Evolutionary conservation across 2,797 vertebrate species (phyloP), one percentile per base, ranked within the genome.

Genomic region (Periophthalmus magnuspinnatus): DNA sequence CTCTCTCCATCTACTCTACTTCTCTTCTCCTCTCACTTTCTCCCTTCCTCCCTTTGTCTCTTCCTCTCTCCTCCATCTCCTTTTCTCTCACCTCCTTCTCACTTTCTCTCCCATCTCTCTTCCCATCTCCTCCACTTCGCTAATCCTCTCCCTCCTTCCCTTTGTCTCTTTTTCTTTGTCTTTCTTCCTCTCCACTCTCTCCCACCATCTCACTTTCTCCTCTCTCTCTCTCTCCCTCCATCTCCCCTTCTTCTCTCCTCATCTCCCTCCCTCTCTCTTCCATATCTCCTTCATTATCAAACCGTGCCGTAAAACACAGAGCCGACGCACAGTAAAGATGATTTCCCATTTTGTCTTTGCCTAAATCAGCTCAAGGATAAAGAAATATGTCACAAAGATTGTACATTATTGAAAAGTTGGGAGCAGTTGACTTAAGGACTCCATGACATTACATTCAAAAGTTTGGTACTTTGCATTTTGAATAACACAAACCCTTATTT

Each of bases 271-370:
- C 10, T 16, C 60, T 14, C 22, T 24, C 61, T 47, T 64, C 22
- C 38, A 16, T 47, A 41, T 64, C 61, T 5, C 13, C 22, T 64
- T 64, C 54, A 59, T 56, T 66, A 60, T 33, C 75, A 69, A 80
- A 80, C 72, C 41, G 74, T 21, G 70, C 3, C 3, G 11, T 76
- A 52, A 74, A 81, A 72, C 55, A 67, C 56, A 59, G 28, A 28
- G 63, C 62, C 10, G 61, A 21, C 61, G 38, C 38, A 74, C 68
- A 74, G 75, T 81, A 77, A 72, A 32, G 59, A 72, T 62, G n/a
- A 56, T 63, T 70, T 64, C 28, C 38, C 28, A 13, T 63, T 47
- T 17, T 28, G 61, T 48, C 38, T 47, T 28, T 36, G 22, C 8
- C 38, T 64, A 47, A 64, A 64, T 47, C 38, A 64, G 61, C 41